A percentile compares a stretch with the other conserved stretches of the same genome.
Evolutionary conservation across 2,888 invertebrate species (phyloP).

Genomic region (Hartigia nigra): DNA sequence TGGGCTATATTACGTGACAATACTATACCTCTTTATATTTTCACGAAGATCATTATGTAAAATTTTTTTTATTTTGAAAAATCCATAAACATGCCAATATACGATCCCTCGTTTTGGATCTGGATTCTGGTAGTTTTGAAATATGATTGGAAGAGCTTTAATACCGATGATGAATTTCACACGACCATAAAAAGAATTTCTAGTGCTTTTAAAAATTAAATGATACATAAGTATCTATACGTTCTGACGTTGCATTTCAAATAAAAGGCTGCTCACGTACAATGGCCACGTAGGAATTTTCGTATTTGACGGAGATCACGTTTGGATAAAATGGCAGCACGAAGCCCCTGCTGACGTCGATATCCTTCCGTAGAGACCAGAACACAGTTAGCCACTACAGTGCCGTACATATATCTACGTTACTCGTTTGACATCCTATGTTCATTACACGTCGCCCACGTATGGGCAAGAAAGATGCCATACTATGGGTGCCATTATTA

Average conservation of each 20-base stretch:
- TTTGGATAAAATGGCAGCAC: conserved; percentile 61
- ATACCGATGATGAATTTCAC: background rate
- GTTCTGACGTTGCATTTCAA: background rate
- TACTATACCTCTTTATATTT: background rate
- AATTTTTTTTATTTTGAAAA: background rate
- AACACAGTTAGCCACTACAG: conserved; percentile 13
- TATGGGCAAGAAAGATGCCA: background rate
- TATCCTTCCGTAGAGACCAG: conserved; percentile 18
- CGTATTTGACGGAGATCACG: conserved; percentile 62
- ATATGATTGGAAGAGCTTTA: background rate
- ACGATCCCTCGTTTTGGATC: background rate
- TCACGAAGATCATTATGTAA: background rate
- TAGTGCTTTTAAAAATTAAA: background rate
- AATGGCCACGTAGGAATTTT: conserved; percentile 58
- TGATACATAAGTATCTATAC: background rate
- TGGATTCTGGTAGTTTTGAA: background rate
- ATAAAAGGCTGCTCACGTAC: background rate
- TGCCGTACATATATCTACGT: background rate
- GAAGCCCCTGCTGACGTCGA: conserved; percentile 41
- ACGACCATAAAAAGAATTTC: background rate
- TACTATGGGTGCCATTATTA: background rate
- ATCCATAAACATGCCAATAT: background rate
- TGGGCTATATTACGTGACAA: background rate
- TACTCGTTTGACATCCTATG: background rate
- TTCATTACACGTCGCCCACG: background rate